Evolutionary conservation across 1,140 invertebrate species (phyloP), one percentile per base, ranked within the genome.

Genomic region (Pantala flavescens): DNA sequence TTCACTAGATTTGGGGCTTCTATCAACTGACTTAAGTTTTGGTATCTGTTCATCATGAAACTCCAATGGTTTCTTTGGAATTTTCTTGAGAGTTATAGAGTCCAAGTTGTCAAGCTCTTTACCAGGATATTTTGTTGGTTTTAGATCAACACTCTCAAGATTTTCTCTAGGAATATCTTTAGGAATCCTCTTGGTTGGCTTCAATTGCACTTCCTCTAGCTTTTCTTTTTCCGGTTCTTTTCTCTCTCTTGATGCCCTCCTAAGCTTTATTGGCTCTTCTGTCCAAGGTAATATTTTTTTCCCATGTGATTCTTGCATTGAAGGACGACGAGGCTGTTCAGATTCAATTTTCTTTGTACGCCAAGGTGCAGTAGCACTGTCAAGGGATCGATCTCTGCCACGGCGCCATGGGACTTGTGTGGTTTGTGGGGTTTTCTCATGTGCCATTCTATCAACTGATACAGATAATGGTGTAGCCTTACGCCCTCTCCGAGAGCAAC

Each of bases 171-270:
- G 14, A 21, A 72, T 75, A 70, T 77, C 74, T 74, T 76, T 71
- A 23, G 77, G 76, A 75, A 80, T 79, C 75, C 81, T 76, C 73
- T 84, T 84, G 7, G 81, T 76, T 23, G 84, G 80, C 77, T 85
- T 84, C 19, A 85, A 74, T 71, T 81, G 78, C 71, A 85, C 80
- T 49, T 79, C 79, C 77, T 86, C 84, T 19, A 84, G 73, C 73
- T 77, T 80, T 24, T 81, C 74, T 77, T 83, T 83, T 71, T 79
- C 43, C 0, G 73, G 19, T 71, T 76, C 70, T 73, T 78, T 80
- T 12, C 77, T 78, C 16, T 79, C 77, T 43, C 73, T 73, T 43
- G 75, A 73, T 12, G 79, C 74, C 71, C 78, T 78, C 74, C 78
- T 78, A 10, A 80, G 73, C 36, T 75, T 76, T 7, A 81, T 73